Base-by-base conservation (phyloP, 2,888 invertebrate genomes). In the Nebria brevicollis region DNA sequence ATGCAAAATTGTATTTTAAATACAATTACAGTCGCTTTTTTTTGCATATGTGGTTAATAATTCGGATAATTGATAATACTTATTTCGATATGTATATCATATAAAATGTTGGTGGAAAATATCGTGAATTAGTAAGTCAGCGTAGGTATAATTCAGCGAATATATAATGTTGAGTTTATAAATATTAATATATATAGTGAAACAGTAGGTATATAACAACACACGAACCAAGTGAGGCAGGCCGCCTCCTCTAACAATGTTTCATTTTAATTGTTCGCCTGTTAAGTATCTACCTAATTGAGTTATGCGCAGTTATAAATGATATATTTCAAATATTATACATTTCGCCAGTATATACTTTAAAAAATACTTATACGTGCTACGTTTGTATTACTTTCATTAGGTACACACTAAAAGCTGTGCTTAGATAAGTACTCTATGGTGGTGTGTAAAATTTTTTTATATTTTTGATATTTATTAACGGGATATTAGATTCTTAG, bases 261-360 rank as follows among this genome's bases (percentile, higher is more conserved):
- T 81, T 77, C 77, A 81, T 77, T 76, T 81, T 81, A 81, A 81
- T 81, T 81, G 77, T 81, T 77, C 26, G 66, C 66, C 73, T 77
- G 81, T 66, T 81, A 81, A 81, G 77, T 72, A 81, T 72, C 77
- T 81, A 76, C 72, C 77, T 81, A 81, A 81, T 81, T 81, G 81
- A 81, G 77, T 81, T 81, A 81, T 81, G 76, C 70, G 72, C 77
- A 72, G 73, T 66, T 72, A 72, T 77, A 73, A 76, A 77, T 76
- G 77, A 72, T 75, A 70, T 75, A 74, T 64, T 75, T 54, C 1
- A 54, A 11, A 68, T 15, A 15, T n/a, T 68, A 25, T 15, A 26
- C 11, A 64, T 75, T 54, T 75, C 64, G 64, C 54, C 15, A 64
- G 1, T 7, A 20, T 75, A 43, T 11, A 75, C 75, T 75, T 75